Conservation (phyloP, 1,140 invertebrate genomes). For the Heliconius eleuchia region DNA sequence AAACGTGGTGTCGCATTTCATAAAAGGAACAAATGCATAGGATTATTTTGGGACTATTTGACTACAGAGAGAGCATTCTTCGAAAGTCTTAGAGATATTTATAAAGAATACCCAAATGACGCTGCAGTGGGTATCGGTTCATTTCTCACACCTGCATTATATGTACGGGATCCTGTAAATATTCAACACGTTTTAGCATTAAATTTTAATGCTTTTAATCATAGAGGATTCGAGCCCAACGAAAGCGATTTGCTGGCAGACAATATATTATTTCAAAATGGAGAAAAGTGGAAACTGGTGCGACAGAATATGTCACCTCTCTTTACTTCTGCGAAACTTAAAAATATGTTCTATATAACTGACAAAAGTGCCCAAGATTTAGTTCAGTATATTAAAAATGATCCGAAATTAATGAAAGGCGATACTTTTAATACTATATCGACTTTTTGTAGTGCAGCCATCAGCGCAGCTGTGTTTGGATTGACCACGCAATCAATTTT, state of each 20-base stretch:
- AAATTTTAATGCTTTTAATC: constrained; percentile 78
- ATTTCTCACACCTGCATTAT: constrained; percentile 65
- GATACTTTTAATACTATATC: constrained; percentile 36
- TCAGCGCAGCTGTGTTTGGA: constrained; percentile 50
- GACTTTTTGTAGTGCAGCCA: constrained; percentile 47
- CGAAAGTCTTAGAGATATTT: constrained; percentile 44
- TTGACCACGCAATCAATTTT: constrained; percentile 46
- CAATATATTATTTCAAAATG: constrained; percentile 78
- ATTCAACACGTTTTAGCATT: constrained; percentile 77
- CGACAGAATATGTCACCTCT: constrained; percentile 71
- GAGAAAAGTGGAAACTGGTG: constrained; percentile 70
- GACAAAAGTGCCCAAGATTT: constrained; percentile 60
- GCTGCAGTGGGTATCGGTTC: constrained; percentile 63
- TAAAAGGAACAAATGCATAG: constrained; percentile 43
- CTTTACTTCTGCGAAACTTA: constrained; percentile 75
- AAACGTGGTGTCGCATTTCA: constrained; percentile 41
- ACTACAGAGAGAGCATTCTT: constrained; percentile 40
- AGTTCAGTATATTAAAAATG: constrained; percentile 42
- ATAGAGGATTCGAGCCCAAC: constrained; percentile 77
- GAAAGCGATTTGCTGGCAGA: constrained; percentile 80
- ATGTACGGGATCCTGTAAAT: constrained; percentile 78
- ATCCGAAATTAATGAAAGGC: constrained; percentile 41
- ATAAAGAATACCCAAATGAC: constrained; percentile 45
- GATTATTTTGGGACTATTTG: constrained; percentile 43
- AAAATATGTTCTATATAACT: constrained; percentile 71